Evolutionary conservation across 2,113 vertebrate genomes (phyloP).

Genomic region (Rhinogobius similis): DNA sequence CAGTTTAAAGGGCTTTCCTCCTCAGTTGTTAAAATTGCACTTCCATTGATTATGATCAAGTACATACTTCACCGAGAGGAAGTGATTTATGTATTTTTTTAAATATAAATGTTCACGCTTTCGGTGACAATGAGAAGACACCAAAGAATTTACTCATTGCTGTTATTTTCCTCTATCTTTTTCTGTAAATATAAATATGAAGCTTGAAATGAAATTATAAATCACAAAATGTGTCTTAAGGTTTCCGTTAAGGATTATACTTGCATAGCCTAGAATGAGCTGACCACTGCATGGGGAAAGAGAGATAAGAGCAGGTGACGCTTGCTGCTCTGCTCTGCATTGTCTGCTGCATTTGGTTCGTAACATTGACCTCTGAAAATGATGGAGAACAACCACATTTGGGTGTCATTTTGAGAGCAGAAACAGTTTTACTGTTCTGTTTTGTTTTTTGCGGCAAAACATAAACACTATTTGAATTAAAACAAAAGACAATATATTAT

Average conservation of each 20-base stretch:
- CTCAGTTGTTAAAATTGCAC: conserved; percentile 49
- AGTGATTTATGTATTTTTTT: conserved; percentile 44
- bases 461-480: too few relatives aligned
- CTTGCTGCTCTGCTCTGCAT: background rate
- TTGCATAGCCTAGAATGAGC: background rate
- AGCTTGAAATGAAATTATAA: background rate
- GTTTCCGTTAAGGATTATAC: background rate
- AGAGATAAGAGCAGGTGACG: background rate
- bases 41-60: conserved; percentile 57
- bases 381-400: background rate
- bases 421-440: too few relatives aligned
- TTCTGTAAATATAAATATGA: background rate
- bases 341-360: background rate
- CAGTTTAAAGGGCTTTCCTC: conserved; percentile 35
- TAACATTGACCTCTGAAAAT: background rate
- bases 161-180: background rate
- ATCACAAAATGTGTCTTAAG: background rate
- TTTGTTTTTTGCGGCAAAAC: too few relatives aligned
- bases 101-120: background rate
- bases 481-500: too few relatives aligned
- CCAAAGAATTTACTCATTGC: background rate
- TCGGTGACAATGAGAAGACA: background rate
- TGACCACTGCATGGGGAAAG: background rate
- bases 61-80: conserved; percentile 37
- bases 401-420: too few relatives aligned